Percentiles rank a stretch among this genome's conserved stretches.
These are phyloP conservation scores for Drosophila ustulata DNA, from an alignment of 2,888 invertebrate species.

Conservation along the genomic window DNA sequence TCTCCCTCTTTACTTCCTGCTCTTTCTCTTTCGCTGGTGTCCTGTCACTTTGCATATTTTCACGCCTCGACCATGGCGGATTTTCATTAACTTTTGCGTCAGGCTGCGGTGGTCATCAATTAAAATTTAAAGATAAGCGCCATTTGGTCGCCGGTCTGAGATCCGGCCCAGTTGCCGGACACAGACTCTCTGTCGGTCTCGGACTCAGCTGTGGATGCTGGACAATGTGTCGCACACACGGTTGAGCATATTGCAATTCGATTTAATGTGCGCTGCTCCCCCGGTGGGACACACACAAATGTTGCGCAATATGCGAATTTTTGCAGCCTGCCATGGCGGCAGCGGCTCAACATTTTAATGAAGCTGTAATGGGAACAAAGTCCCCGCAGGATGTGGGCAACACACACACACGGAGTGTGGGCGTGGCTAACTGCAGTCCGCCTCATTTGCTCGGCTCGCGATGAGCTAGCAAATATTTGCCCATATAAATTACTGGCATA, in stretches of 20 bases:
- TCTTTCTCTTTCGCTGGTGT: not conserved
- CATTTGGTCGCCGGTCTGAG: slow-evolving; percentile 33
- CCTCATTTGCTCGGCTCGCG: not conserved
- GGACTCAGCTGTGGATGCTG: not conserved
- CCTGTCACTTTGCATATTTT: slow-evolving; percentile 71
- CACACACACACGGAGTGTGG: not conserved
- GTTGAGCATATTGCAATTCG: slow-evolving; percentile 46
- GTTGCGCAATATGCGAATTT: slow-evolving; percentile 59
- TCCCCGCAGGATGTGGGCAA: not conserved
- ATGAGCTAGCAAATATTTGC: slow-evolving; percentile 66
- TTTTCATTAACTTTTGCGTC: slow-evolving; percentile 68
- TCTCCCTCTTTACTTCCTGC: not conserved
- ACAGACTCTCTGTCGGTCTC: not conserved
- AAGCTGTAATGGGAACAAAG: slow-evolving; percentile 66
- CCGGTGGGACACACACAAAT: slow-evolving; percentile 36
- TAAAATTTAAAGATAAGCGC: slow-evolving; percentile 68
- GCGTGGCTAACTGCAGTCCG: slow-evolving; percentile 49
- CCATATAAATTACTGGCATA: slow-evolving; percentile 73
- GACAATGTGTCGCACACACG: slow-evolving; percentile 25
- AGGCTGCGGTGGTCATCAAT: slow-evolving; percentile 67
- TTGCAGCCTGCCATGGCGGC: slow-evolving; percentile 18
- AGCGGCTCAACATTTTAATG: slow-evolving; percentile 59
- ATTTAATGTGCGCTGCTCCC: slow-evolving; percentile 50
- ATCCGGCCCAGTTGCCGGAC: slow-evolving; percentile 6
- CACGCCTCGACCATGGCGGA: slow-evolving; percentile 56